phyloP scores from a whole-genome alignment of 2,888 invertebrate species.

The Microplitis deprimator region DNA sequence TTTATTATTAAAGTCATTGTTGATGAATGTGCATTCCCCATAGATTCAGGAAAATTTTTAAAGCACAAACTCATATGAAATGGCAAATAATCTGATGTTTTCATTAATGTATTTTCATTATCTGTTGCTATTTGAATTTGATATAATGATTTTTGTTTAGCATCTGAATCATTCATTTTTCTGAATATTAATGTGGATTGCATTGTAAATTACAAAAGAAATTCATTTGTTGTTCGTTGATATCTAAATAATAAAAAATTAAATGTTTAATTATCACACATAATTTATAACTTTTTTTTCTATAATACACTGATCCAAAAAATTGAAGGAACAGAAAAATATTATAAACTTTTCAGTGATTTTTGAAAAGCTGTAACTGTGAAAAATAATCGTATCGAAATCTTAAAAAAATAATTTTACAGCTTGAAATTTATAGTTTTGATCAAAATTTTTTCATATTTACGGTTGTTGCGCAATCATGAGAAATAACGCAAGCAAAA shows the following conservation, averaged over 20 bases:
- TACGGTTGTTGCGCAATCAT: not conserved
- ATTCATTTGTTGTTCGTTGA: slow-evolving; percentile 53
- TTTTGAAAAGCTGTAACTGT: no score
- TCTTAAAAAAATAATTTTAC: no score
- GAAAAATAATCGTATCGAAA: no score
- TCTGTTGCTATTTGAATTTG: not conserved
- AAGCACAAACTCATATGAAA: slow-evolving; percentile 82
- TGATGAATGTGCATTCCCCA: slow-evolving; percentile 71
- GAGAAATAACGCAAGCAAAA: no score
- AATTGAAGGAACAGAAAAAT: not conserved
- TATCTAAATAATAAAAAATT: slow-evolving; percentile 46
- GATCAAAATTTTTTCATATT: not conserved
- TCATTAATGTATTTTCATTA: slow-evolving; percentile 49
- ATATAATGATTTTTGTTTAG: slow-evolving; percentile 71
- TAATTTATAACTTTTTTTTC: not conserved
- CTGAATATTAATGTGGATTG: slow-evolving; percentile 71
- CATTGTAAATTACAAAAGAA: slow-evolving; percentile 79
- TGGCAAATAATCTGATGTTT: slow-evolving; percentile 78
- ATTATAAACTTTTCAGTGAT: no score
- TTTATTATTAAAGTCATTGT: slow-evolving; percentile 74
- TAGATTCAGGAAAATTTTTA: slow-evolving; percentile 73
- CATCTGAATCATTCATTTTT: slow-evolving; percentile 39
- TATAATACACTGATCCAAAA: not conserved
- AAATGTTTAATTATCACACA: not conserved
- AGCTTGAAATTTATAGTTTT: not conserved